Evolutionary conservation across 2,797 vertebrate genomes (phyloP), one percentile per base, ranked within the genome.

Genomic region (Sorex maritimensis): DNA sequence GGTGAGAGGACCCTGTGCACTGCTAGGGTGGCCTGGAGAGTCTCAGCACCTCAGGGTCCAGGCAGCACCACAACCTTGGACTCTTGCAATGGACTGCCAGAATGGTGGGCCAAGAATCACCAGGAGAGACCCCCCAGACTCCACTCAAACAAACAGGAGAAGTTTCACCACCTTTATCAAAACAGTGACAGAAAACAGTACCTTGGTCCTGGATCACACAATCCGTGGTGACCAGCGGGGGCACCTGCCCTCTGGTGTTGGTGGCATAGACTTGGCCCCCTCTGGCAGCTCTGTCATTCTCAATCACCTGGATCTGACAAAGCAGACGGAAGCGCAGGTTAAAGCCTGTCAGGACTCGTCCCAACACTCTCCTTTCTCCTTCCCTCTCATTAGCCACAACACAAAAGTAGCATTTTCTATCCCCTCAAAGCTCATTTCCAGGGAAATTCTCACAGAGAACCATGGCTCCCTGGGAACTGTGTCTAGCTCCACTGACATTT

Each of bases 201-300:
- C 99, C 99, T 99, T 99, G 99, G 98, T 99, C 99, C 97, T 99
- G 99, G 46, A 99, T 98, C 52, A 99, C 49, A n/a, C 98, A 99
- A 93, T 99, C 98, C 2, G 99, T 99, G 81, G 99, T 99, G 96
- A 99, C 99, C 19, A 99, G 98, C 19, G 99, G 99, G 73, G 99
- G 99, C 68, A 99, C 98, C 95, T 99, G 99, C 93, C 99, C 99
- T 97, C 99, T 98, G 79, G 98, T 75, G 93, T 98, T 99, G 67
- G 99, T 99, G 92, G 96, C 96, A 93, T 98, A 99, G 69, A 99
- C 96, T 86, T 99, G 98, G 17, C 98, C 99, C 72, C 98, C 98
- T 86, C 98, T 97, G 94, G 98, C 98, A 74, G 96, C 96, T 96
- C 98, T 98, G 97, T 99, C 99, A 84, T 98, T 98, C 94, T 99